Conservation (phyloP, 2,797 vertebrate genomes). For the Hoplostethus atlanticus region DNA sequence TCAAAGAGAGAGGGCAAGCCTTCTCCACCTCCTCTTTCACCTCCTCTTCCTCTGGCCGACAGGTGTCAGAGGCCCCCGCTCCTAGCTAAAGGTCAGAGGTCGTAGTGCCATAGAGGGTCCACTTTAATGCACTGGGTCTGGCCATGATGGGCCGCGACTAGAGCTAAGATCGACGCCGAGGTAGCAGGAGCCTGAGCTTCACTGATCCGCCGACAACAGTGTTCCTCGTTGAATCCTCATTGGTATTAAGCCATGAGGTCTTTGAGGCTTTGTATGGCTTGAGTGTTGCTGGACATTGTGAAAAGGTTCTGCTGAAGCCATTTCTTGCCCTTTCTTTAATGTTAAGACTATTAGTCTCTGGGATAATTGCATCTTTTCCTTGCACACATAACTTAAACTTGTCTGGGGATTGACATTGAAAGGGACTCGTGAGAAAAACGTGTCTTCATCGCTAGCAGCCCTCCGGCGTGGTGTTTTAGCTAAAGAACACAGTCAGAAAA, state of each 20-base stretch:
- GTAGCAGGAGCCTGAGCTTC: constrained; percentile 49
- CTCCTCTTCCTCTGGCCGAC: constrained; percentile 64
- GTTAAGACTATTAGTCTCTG: constrained; percentile 19
- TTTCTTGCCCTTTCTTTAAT: constrained; percentile 28
- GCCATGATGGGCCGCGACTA: constrained; percentile 33
- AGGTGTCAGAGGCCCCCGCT: constrained; percentile 74
- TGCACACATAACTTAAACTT: constrained; percentile 11
- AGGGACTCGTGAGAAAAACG: neutral
- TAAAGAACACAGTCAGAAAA: neutral
- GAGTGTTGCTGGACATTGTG: constrained; percentile 22
- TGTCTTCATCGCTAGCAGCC: constrained; percentile 7
- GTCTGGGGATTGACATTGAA: constrained; percentile 8
- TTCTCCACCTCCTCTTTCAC: constrained; percentile 36
- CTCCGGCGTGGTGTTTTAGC: constrained; percentile 16
- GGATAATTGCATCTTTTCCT: constrained; percentile 23
- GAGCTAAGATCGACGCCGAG: constrained; percentile 32
- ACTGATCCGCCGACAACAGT: constrained; percentile 22
- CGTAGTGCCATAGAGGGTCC: constrained; percentile 33
- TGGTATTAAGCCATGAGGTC: constrained; percentile 5
- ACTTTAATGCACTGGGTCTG: constrained; percentile 45
- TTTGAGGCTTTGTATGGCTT: constrained; percentile 10
- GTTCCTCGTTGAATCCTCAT: constrained; percentile 21
- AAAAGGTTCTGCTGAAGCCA: constrained; percentile 35
- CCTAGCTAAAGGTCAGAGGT: constrained; percentile 73
- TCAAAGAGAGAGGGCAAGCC: constrained; percentile 73